Conservation (phyloP, 2,888 invertebrate species). For the Parnassius mnemosyne region DNA sequence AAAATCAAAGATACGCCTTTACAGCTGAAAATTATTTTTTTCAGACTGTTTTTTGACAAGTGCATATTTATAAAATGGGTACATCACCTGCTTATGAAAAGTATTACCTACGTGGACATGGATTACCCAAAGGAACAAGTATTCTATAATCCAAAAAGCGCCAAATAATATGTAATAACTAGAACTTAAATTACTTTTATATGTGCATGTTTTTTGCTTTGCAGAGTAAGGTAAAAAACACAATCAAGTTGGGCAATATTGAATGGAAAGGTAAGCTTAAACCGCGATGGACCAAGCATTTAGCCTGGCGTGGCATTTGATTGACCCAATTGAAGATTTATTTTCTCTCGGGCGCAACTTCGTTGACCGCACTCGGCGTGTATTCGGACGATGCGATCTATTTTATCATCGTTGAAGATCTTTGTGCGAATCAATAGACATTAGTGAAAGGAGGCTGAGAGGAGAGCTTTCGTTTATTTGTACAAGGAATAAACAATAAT, state of each 20-base stretch:
- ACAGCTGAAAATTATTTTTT: too few species aligned
- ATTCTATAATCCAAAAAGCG: background rate
- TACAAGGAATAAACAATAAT: slow-evolving; percentile 73
- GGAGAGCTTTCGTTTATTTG: slow-evolving; percentile 68
- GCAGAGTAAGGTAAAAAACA: slow-evolving; percentile 6
- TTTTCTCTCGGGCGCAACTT: slow-evolving; percentile 66
- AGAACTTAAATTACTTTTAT: too few species aligned
- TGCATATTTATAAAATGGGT: too few species aligned
- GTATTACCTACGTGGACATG: background rate
- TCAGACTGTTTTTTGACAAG: too few species aligned
- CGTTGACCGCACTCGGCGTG: slow-evolving; percentile 60
- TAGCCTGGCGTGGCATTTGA: slow-evolving; percentile 69
- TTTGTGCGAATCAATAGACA: slow-evolving; percentile 68
- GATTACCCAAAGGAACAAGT: background rate
- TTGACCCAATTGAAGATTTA: slow-evolving; percentile 78
- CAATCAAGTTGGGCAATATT: slow-evolving; percentile 15
- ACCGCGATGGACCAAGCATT: slow-evolving; percentile 44
- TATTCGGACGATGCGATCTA: slow-evolving; percentile 72
- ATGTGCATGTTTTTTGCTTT: background rate
- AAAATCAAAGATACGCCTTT: too few species aligned
- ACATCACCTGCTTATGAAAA: too few species aligned
- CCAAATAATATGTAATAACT: too few species aligned
- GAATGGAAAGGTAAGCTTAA: slow-evolving; percentile 28
- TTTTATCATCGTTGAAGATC: slow-evolving; percentile 73
- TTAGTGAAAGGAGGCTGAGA: slow-evolving; percentile 75